Base-by-base conservation (phyloP, 2,113 vertebrate genomes). In the Eulemur rufifrons region DNA sequence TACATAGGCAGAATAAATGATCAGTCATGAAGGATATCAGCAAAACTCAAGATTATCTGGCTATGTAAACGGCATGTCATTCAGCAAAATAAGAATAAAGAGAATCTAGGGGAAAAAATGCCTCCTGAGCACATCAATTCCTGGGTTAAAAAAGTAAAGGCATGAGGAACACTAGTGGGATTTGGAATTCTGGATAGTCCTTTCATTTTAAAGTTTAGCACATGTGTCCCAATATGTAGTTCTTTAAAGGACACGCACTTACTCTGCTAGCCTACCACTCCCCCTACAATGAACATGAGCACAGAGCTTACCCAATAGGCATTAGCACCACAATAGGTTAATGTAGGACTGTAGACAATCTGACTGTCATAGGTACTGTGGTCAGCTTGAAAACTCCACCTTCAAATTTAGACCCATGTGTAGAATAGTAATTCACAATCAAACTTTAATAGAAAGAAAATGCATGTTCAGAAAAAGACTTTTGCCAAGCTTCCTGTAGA, bases 61-160 rank as follows among this genome's bases (percentile, higher is more conserved):
- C 20, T 95, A 20, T 78, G 84, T 95, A 96, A 95, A 52, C 97
- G 93, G 50, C 59, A 96, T 25, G 96, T 91, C 71, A 97, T 89
- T 69, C 66, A 71, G 66, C 66, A 97, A 92, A 89, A 95, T 73
- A 74, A 94, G 9, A 93, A 66, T 47, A 90, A 1, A 3, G 66
- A 50, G 56, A 97, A 96, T 63, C 20, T 64, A 52, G 42, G 76
- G 42, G 76, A 78, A 92, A 95, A 69, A 68, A 23, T 61, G 27
- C 64, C 50, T 87, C 10, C 78, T 84, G 17, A 68, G 50, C 87
- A 80, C 20, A 73, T 83, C 61, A 92, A 42, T 50, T 73, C 34
- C 50, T 91, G n/a, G 21, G 21, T 76, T 89, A 39, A 92, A 95
- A 69, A 13, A 95, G 52, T 71, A 85, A 78, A 63, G 27, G 4